A percentile compares a stretch with the other conserved stretches of the same genome.
These are phyloP conservation scores for Drosophila conformis DNA, from an alignment of 2,888 invertebrate species.

Conservation along the genomic window DNA sequence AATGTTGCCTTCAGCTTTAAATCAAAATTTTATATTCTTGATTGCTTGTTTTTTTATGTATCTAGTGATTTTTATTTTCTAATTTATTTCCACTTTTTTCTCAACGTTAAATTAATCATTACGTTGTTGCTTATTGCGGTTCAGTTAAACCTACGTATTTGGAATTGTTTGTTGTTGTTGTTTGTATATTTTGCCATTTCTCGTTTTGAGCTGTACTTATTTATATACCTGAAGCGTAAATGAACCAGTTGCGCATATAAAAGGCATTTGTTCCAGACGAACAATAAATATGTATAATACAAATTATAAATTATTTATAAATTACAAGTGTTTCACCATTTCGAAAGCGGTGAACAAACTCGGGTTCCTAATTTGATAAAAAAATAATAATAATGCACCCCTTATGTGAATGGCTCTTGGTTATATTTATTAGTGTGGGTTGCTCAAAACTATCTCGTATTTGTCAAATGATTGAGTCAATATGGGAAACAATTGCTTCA, in stretches of 20 bases:
- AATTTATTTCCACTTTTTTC: constrained; percentile 2
- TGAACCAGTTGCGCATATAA: constrained; percentile 38
- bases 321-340: constrained; percentile 28
- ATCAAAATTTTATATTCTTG: background rate
- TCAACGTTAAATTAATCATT: constrained; percentile 21
- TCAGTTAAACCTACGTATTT: constrained; percentile 35
- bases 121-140: constrained; percentile 31
- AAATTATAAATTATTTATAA: constrained; percentile 29
- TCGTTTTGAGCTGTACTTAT: constrained; percentile 20
- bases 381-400: background rate
- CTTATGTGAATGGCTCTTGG: background rate
- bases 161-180: constrained; percentile 28
- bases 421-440: constrained; percentile 4
- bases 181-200: constrained; percentile 35
- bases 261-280: constrained; percentile 27
- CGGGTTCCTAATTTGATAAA: constrained; percentile 23
- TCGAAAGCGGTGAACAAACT: constrained; percentile 24
- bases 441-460: constrained; percentile 26
- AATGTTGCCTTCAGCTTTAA: background rate
- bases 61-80: constrained; percentile 8
- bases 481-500: constrained; percentile 29
- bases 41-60: background rate
- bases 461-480: constrained; percentile 25
- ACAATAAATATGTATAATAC: constrained; percentile 12
- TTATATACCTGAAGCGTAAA: constrained; percentile 15